These are phyloP conservation scores for Dione juno DNA, from an alignment of 2,888 invertebrate species.

Conservation along the genomic window DNA sequence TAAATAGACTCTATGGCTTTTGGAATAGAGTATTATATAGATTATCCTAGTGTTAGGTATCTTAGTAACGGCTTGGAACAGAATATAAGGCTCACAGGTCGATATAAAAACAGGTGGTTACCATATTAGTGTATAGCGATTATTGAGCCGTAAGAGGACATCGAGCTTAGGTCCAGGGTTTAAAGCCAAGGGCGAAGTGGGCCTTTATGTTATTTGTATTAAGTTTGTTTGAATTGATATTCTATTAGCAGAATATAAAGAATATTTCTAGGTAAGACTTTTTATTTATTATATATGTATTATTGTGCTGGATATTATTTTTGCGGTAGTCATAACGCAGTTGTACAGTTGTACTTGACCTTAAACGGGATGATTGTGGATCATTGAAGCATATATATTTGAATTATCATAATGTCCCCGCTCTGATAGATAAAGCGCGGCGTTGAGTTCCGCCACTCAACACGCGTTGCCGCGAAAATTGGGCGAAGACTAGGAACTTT, in stretches of 20 bases:
- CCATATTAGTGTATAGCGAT: constrained; percentile 70
- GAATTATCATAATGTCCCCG: no score
- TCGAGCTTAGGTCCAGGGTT: constrained; percentile 44
- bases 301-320: no score
- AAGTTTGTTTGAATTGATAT: background rate
- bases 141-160: constrained; percentile 61
- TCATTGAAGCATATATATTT: no score
- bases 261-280: no score
- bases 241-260: background rate
- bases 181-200: constrained; percentile 43
- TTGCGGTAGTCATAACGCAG: no score
- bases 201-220: constrained; percentile 19
- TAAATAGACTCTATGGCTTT: constrained; percentile 23
- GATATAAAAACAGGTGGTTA: constrained; percentile 62
- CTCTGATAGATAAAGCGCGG: background rate
- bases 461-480: background rate
- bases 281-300: no score
- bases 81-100: constrained; percentile 61
- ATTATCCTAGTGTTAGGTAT: constrained; percentile 30
- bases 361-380: no score
- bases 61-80: constrained; percentile 63
- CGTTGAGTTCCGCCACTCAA: background rate
- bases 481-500: background rate
- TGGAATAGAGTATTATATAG: constrained; percentile 25
- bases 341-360: no score